These are phyloP conservation scores for Rhagonycha lutea DNA, from an alignment of 2,888 invertebrate genomes.

Conservation along the genomic window DNA sequence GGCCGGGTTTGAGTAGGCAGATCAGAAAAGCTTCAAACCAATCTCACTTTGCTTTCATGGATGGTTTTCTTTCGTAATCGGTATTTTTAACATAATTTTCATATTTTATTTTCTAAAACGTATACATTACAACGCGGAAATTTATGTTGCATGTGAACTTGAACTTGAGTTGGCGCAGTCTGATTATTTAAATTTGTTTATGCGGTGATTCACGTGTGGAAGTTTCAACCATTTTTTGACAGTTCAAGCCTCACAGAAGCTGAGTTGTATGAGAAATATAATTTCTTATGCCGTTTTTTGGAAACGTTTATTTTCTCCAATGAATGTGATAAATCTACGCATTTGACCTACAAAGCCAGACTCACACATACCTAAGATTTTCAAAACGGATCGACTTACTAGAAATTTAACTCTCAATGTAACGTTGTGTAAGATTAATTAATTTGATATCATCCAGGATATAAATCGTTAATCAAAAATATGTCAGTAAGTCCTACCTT, in stretches of 20 bases:
- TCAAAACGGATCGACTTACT: neutral
- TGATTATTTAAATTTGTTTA: neutral
- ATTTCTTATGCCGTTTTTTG: neutral
- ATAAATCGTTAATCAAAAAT: neutral
- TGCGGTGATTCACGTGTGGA: neutral
- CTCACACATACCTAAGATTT: neutral
- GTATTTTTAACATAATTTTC: neutral
- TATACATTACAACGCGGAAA: neutral
- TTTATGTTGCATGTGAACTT: neutral
- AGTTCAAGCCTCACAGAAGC: neutral
- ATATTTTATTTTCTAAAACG: neutral
- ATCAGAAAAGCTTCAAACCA: conserved; percentile 13
- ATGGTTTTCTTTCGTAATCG: conserved; percentile 1
- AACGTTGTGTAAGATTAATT: neutral
- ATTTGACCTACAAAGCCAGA: neutral
- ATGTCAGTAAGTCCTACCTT: neutral
- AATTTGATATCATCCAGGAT: no score
- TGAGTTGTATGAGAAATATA: neutral
- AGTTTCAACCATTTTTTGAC: neutral
- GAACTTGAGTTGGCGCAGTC: neutral
- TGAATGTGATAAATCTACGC: neutral
- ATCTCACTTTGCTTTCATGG: conserved; percentile 1
- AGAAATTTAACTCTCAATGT: neutral
- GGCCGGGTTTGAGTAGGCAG: conserved; percentile 18
- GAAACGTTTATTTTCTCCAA: neutral